Base-by-base conservation (phyloP, 2,113 vertebrate genomes). In the Xenopus borealis region DNA sequence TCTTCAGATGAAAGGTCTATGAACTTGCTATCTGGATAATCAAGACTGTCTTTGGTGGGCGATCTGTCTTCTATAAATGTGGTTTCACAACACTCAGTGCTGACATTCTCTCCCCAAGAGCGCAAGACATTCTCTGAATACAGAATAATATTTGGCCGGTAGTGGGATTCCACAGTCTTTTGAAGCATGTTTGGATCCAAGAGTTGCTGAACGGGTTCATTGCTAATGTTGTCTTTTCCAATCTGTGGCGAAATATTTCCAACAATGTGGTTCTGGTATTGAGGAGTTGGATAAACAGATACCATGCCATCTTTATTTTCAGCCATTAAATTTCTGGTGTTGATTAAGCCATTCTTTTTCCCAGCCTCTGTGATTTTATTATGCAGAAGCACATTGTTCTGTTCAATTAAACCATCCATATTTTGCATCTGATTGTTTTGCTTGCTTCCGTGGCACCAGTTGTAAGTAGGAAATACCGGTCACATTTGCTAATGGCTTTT, bases 41-140 rank as follows among this genome's bases (percentile, higher is more conserved):
- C 85, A 82, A 94, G 82, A 71, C 86, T 89, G 75, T 96, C 93
- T 85, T 91, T 95, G 47, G 88, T 79, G 67, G 92, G 89, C 0
- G 89, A 88, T 1, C 80, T 81, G 50, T 93, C 94, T 83, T 98
- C 95, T 0, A 96, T 98, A 85, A 98, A 98, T 53, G 96, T 97
- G 12, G 95, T 98, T 81, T 98, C 96, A 0, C 95, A 97, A 88
- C 94, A 96, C 81, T 96, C 95, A 0, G 90, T 71, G 2, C 84
- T 85, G 40, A 91, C 65, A 0, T 84, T 82, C 1, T 95, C 95
- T 0, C 91, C 94, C 94, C 95, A 95, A 0, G 90, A 89, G 16
- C 85, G 88, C 79, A 97, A 86, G 71, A 94, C 1, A 0, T 89
- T 91, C 78, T 97, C 94, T 0, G 94, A 94, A 81, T 93, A 96